phyloP scores from a whole-genome alignment of 2,113 vertebrate species.

The Spilogale gracilis region DNA sequence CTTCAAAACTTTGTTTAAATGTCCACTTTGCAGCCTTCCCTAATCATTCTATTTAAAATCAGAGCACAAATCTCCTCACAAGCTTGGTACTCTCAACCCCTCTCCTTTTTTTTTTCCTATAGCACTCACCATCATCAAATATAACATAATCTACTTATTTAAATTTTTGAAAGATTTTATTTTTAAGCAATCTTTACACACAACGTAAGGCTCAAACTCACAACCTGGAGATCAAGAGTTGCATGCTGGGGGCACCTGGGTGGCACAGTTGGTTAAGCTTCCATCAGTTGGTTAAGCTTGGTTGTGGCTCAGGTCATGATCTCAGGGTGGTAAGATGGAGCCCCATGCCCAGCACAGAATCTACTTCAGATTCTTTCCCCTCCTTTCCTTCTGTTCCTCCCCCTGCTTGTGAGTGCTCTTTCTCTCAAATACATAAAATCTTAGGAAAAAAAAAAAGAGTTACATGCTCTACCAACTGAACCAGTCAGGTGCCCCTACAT shows the following conservation, averaged over 20 bases:
- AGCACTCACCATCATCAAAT: not conserved
- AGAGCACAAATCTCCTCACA: not conserved
- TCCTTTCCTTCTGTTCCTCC: not conserved
- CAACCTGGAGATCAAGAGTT: not conserved
- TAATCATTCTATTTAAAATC: conserved; percentile 25
- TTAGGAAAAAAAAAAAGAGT: not conserved
- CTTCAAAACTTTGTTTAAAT: not conserved
- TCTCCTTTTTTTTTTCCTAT: not conserved
- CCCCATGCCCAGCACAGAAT: not conserved
- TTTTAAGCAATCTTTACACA: not conserved
- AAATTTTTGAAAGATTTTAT: not conserved
- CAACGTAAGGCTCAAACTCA: not conserved
- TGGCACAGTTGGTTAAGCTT: not conserved
- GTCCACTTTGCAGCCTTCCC: not conserved
- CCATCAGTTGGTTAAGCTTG: not conserved
- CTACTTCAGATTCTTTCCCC: not conserved
- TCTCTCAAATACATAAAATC: not conserved
- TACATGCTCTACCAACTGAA: not conserved
- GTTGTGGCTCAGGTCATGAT: not conserved
- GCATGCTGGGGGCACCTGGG: not conserved
- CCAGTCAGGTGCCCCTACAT: not conserved
- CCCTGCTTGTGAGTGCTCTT: not conserved
- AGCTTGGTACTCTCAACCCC: not conserved
- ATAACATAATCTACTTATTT: not conserved
- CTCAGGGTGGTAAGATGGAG: not conserved